Base-by-base conservation (phyloP, 1,140 invertebrate species). In the Drosophila varians region DNA sequence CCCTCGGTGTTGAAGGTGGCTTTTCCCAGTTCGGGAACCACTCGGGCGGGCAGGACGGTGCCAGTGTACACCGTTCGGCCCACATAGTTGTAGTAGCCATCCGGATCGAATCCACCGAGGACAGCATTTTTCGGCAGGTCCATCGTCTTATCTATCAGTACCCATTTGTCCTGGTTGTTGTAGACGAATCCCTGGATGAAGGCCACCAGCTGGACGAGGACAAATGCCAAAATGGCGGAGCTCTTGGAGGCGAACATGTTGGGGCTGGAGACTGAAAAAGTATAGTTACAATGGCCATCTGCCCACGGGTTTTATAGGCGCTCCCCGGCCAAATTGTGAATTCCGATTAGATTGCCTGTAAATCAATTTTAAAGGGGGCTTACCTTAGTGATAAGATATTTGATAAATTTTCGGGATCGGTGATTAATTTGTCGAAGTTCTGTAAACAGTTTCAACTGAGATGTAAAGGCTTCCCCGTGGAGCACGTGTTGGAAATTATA, bases 71-170 rank as follows among this genome's bases (percentile, higher is more conserved):
- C 0, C 3, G 47, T 16, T 21, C 78, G 77, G 0, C 69, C 78
- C 43, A 82, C 78, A 23, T 69, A 82, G 47, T 42, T 77, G 19
- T 82, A 51, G 26, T 77, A 83, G 5, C 78, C 78, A 0, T 45
- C 18, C 3, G 70, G 16, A 56, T 83, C 70, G 8, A 48, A 12
- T 9, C 78, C 78, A 0, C 74, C 78, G 0, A 66, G n/a, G 2
- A 83, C 74, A 1, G 47, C 56, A 11, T 48, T 45, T 0, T 83
- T 48, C 0, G 78, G 78, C n/a, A 83, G 42, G 1, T 61, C 36
- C 26, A 19, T 9, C 0, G 62, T 25, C 34, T 62, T 65, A 9
- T 74, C 69, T 23, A 53, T n/a, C 1, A 6, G 0, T 0, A 77
- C 38, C 78, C 78, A 82, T 0, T 18, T 54, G 48, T 83, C 74